These are phyloP conservation scores for Oriolus oriolus DNA, from an alignment of 2,113 vertebrate genomes.

Conservation along the genomic window DNA sequence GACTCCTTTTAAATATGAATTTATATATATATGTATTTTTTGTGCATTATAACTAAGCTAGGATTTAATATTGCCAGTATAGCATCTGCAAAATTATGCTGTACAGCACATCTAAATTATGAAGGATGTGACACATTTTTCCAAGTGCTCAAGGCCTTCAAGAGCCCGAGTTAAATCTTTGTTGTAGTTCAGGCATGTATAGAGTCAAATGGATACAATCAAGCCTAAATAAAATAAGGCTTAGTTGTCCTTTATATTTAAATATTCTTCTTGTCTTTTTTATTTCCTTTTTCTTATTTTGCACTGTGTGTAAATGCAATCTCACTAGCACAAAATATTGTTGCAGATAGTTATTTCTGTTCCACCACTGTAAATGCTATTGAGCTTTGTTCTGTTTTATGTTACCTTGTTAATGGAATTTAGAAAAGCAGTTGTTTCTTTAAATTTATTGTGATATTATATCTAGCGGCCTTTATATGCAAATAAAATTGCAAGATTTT, in stretches of 20 bases:
- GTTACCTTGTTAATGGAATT: conserved; percentile 88
- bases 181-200: conserved; percentile 74
- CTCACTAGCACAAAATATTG: conserved; percentile 94
- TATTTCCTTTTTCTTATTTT: conserved; percentile 80
- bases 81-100: conserved; percentile 67
- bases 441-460: conserved; percentile 97
- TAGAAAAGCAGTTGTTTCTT: conserved; percentile 88
- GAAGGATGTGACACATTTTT: conserved; percentile 66
- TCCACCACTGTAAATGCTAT: conserved; percentile 92
- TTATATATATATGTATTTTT: conserved; percentile 84
- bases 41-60: conserved; percentile 77
- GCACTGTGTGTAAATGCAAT: conserved; percentile 99
- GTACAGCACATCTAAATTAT: conserved; percentile 64
- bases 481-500: conserved; percentile 99
- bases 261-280: conserved; percentile 84
- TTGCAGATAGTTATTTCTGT: conserved; percentile 92
- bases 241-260: conserved; percentile 90
- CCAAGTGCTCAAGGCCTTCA: conserved; percentile 71
- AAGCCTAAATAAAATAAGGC: conserved; percentile 86
- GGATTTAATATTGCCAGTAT: conserved; percentile 76
- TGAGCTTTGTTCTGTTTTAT: conserved; percentile 84
- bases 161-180: conserved; percentile 72
- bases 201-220: conserved; percentile 76
- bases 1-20: conserved; percentile 80
- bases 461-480: conserved; percentile 99